Evolutionary conservation across 2,113 vertebrate genomes (phyloP).

Genomic region (Lycocorax pyrrhopterus): DNA sequence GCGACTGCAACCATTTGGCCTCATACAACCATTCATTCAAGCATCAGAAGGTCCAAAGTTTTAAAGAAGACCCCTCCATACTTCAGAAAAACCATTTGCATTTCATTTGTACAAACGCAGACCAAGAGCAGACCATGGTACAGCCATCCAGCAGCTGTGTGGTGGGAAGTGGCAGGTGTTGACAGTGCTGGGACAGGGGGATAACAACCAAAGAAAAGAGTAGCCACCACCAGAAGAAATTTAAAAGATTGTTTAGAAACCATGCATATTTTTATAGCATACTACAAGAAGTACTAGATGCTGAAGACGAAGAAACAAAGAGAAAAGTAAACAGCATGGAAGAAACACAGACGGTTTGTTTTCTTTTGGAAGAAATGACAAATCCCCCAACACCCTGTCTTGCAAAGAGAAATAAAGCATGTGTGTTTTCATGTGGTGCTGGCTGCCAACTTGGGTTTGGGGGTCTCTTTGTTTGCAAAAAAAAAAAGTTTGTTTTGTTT

Average conservation of each 20-base stretch:
- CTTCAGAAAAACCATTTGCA: neutral
- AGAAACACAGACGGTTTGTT: neutral
- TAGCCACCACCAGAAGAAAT: slow-evolving; percentile 9
- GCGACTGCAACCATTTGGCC: neutral
- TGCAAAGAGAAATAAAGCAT: neutral
- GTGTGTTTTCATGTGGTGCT: neutral
- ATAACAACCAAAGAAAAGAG: neutral
- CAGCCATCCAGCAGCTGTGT: neutral
- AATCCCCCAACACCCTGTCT: neutral
- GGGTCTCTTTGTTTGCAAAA: neutral
- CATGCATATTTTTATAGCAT: neutral
- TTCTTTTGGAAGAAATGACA: neutral
- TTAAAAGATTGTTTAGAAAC: neutral
- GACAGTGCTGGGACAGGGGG: neutral
- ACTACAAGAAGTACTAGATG: neutral
- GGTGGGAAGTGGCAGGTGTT: neutral
- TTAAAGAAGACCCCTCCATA: neutral
- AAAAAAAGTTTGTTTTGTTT: neutral
- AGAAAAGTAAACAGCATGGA: neutral
- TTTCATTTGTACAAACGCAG: neutral
- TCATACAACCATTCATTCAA: neutral
- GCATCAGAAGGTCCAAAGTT: neutral
- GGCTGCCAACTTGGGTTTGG: neutral
- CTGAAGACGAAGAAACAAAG: neutral
- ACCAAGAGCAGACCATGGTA: neutral